Percentiles rank a stretch among this genome's conserved stretches.
Evolutionary conservation across 2,113 vertebrate genomes (phyloP).

Genomic region (Collichthys lucidus): DNA sequence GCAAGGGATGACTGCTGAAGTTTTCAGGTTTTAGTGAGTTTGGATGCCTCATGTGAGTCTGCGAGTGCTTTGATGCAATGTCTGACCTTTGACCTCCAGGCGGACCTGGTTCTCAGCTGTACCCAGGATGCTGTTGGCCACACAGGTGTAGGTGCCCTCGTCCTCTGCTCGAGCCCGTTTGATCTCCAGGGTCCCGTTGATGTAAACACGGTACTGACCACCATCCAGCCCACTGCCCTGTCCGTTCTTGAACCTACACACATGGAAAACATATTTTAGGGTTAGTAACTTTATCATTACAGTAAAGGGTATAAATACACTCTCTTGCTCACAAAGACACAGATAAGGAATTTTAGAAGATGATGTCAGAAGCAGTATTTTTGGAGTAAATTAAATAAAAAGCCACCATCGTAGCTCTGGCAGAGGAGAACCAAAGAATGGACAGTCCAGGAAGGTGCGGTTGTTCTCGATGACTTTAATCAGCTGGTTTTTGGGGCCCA

Average conservation of each 20-base stretch:
- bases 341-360: background rate
- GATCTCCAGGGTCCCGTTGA: conserved; percentile 95
- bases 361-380: background rate
- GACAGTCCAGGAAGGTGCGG: conserved; percentile 91
- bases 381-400: background rate
- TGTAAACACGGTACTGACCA: conserved; percentile 90
- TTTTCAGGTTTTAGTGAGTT: background rate
- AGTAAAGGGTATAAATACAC: background rate
- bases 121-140: conserved; percentile 94
- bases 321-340: background rate
- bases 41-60: background rate
- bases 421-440: conserved; percentile 95
- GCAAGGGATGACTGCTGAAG: background rate
- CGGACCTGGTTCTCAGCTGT: conserved; percentile 91
- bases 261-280: background rate
- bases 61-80: background rate
- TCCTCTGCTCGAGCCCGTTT: conserved; percentile 89
- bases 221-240: conserved; percentile 95
- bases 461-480: conserved; percentile 94
- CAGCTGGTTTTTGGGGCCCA: conserved; percentile 90
- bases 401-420: conserved; percentile 93
- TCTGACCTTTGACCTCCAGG: conserved; percentile 97
- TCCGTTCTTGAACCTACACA: conserved; percentile 97
- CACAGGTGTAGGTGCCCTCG: conserved; percentile 96
- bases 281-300: background rate